Percentiles rank a stretch among this genome's conserved stretches.
phyloP scores from a whole-genome alignment of 2,888 invertebrate genomes.

The Anthophora plumipes region DNA sequence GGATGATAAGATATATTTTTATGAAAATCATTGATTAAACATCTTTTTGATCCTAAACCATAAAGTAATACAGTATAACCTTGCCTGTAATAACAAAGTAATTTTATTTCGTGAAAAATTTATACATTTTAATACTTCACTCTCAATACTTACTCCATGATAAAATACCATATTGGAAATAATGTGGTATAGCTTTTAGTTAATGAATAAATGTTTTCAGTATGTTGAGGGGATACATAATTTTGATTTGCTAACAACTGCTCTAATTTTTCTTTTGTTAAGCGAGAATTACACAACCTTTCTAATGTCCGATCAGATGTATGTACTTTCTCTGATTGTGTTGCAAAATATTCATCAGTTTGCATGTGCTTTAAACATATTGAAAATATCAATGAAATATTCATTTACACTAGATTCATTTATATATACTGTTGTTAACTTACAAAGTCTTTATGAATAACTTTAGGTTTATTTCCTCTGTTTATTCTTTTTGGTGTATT shows the following conservation, averaged over 20 bases:
- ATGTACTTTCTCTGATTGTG: constrained; percentile 83
- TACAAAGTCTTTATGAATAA: constrained; percentile 77
- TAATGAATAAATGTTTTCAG: constrained; percentile 71
- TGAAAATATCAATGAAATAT: constrained; percentile 19
- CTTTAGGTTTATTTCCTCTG: constrained; percentile 59
- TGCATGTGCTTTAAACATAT: constrained; percentile 71
- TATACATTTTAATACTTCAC: constrained; percentile 9
- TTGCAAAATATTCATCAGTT: constrained; percentile 83
- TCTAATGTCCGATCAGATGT: constrained; percentile 93
- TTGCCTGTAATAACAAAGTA: constrained; percentile 87
- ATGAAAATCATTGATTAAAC: constrained; percentile 91
- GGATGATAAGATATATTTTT: constrained; percentile 87
- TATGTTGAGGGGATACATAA: constrained; percentile 87
- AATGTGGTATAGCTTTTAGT: constrained; percentile 71
- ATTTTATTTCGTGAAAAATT: constrained; percentile 2
- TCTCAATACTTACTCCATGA: constrained; percentile 82
- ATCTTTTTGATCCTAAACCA: constrained; percentile 95
- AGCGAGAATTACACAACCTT: constrained; percentile 89
- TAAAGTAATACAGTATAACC: constrained; percentile 94
- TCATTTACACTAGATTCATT: constrained; percentile 13
- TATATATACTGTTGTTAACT: constrained; percentile 51
- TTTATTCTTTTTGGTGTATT: constrained; percentile 61
- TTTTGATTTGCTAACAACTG: constrained; percentile 86
- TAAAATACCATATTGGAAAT: constrained; percentile 91
- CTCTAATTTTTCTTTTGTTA: constrained; percentile 89